Base-by-base conservation (phyloP, 1,140 invertebrate genomes). In the Agrilus planipennis region DNA sequence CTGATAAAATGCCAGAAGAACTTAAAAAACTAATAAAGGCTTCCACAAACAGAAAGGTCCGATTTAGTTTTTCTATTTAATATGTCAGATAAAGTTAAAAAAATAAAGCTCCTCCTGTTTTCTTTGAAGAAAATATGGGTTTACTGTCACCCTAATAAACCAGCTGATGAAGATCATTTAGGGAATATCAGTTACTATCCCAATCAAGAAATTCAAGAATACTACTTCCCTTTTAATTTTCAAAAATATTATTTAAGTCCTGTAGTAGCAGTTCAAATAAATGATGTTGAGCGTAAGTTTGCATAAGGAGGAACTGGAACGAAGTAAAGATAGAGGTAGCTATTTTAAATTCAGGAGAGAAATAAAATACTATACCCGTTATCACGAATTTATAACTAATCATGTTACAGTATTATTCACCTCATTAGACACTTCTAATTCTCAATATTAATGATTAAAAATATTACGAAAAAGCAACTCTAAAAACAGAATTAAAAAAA, bases 151-250 rank as follows among this genome's bases (percentile, higher is more conserved):
- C 37, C 37, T 34, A 14, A 22, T 16, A 40, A 25, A 7, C 12
- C 12, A 16, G 34, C 21, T 17, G 43, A 44, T 40, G 6, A 9
- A 10, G 43, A 44, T 21, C 43, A 44, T 19, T 16, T 44, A 16
- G 43, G 38, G 20, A 40, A 25, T 2, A 12, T 44, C 9, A 17
- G 11, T 1, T 44, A 34, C 16, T 40, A 44, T 29, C 43, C 43
- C 6, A 10, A 15, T 4, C 14, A 12, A 1, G 29, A 18, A 1
- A 39, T 39, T 12, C 27, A 19, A 16, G 43, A 39, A 10, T 31
- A 44, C 34, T 44, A 31, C 29, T 44, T 44, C 30, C 43, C 43
- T 17, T 44, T 19, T 17, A 27, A 39, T 19, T 25, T 23, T 4
- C 18, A 27, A 12, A 18, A 12, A 10, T 3, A 34, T 22, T 40